phyloP scores from a whole-genome alignment of 2,888 invertebrate genomes.

The Shargacucullia verbasci region DNA sequence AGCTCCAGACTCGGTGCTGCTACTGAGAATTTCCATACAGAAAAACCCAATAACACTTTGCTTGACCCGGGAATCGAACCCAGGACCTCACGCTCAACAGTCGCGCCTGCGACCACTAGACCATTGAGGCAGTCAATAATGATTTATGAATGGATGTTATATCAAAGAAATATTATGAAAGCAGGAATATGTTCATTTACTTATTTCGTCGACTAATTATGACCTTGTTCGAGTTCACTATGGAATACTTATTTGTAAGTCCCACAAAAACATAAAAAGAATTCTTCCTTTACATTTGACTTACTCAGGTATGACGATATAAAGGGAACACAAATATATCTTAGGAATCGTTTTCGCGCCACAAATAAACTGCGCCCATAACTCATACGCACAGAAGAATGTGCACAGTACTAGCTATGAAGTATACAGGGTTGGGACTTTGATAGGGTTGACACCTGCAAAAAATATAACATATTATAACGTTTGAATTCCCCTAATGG shows the following conservation, averaged over 20 bases:
- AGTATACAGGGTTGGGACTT: conserved; percentile 31
- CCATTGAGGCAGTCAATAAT: no score
- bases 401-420: conserved; percentile 33
- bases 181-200: no score
- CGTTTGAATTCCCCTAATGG: no score
- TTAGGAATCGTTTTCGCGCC: conserved; percentile 27
- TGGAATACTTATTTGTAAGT: neutral
- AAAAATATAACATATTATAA: conserved; percentile 18
- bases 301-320: conserved; percentile 19
- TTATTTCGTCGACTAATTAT: no score
- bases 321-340: conserved; percentile 49
- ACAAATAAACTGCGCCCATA: conserved; percentile 49
- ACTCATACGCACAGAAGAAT: conserved; percentile 42
- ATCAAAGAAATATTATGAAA: no score
- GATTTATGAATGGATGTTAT: no score
- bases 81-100: no score
- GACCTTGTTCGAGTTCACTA: neutral
- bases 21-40: no score
- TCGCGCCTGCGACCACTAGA: no score
- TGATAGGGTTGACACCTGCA: conserved; percentile 29
- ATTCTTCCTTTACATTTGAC: conserved; percentile 1
- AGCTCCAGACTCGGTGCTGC: no score
- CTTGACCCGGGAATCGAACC: no score
- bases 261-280: conserved; percentile 6
- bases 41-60: no score